phyloP scores from a whole-genome alignment of 2,797 vertebrate genomes.

The Tarsius wallacei region DNA sequence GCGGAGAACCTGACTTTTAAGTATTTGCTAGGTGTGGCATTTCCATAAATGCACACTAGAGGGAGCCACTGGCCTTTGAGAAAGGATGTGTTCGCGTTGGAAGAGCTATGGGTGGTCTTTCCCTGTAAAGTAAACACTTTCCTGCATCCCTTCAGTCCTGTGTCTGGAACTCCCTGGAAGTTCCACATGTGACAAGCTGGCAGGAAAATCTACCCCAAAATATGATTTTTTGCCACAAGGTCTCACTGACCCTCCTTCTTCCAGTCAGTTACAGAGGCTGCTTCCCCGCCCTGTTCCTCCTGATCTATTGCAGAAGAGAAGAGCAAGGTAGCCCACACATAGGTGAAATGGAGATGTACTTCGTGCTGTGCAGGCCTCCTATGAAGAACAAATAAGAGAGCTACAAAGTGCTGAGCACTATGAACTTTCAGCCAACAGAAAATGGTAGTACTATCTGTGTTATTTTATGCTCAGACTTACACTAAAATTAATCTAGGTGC shows the following conservation, averaged over 20 bases:
- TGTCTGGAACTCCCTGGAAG: too few relatives aligned
- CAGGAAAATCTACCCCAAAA: too few relatives aligned
- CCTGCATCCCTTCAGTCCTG: too few relatives aligned
- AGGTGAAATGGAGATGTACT: conserved; percentile 31
- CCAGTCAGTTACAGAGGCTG: too few relatives aligned
- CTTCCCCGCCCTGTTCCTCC: too few relatives aligned
- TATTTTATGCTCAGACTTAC: conserved; percentile 34
- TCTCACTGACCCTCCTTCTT: too few relatives aligned
- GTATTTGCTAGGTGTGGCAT: neutral
- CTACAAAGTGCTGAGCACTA: conserved; percentile 8
- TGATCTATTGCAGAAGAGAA: too few relatives aligned
- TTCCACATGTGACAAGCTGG: too few relatives aligned
- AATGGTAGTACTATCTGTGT: neutral
- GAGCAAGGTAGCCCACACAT: too few relatives aligned
- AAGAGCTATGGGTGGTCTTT: conserved; percentile 6
- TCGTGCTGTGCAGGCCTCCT: neutral
- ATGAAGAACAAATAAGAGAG: conserved; percentile 47
- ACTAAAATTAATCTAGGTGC: conserved; percentile 12
- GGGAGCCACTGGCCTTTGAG: conserved; percentile 70
- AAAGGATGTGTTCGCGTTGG: neutral
- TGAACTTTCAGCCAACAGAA: conserved; percentile 36
- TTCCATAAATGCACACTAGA: conserved; percentile 71
- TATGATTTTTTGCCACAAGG: too few relatives aligned
- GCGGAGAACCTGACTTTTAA: neutral
- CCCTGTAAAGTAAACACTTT: conserved; percentile 4